Evolutionary conservation across 2,888 invertebrate genomes (phyloP).

Genomic region (Pterobdella sp.): DNA sequence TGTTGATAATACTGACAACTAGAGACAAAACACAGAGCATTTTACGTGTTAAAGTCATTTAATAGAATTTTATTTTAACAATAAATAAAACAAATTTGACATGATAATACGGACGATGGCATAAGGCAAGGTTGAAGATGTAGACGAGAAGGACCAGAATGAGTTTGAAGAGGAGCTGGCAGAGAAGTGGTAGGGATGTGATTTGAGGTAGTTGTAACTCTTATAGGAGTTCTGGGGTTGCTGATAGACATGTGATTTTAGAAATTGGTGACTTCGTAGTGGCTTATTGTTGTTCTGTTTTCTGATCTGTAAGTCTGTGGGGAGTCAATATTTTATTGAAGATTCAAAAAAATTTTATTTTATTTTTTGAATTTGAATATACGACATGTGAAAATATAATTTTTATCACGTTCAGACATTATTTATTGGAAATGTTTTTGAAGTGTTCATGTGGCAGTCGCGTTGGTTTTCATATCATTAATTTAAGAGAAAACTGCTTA

Average conservation of each 20-base stretch:
- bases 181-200: neutral
- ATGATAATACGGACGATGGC: constrained; percentile 4
- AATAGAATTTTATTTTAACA: neutral
- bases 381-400: no score
- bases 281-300: constrained; percentile 2
- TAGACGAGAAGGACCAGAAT: neutral
- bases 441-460: no score
- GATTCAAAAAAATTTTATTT: no score
- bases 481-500: no score
- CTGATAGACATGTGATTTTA: neutral
- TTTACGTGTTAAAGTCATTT: neutral
- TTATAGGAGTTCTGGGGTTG: neutral
- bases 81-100: no score
- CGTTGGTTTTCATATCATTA: no score
- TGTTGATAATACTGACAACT: neutral
- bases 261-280: neutral
- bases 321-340: no score
- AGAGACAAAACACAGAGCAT: neutral
- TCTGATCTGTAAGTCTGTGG: neutral
- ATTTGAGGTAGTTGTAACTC: constrained; percentile 1
- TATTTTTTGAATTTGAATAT: no score
- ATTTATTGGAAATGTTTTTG: no score
- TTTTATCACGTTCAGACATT: no score
- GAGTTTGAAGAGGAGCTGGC: neutral
- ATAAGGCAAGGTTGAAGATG: neutral